A percentile compares a stretch with the other conserved stretches of the same genome.
phyloP scores from a whole-genome alignment of 30 jellyfish, hydroid and myxozoan species.

The Haliclystus octoradiatus region DNA sequence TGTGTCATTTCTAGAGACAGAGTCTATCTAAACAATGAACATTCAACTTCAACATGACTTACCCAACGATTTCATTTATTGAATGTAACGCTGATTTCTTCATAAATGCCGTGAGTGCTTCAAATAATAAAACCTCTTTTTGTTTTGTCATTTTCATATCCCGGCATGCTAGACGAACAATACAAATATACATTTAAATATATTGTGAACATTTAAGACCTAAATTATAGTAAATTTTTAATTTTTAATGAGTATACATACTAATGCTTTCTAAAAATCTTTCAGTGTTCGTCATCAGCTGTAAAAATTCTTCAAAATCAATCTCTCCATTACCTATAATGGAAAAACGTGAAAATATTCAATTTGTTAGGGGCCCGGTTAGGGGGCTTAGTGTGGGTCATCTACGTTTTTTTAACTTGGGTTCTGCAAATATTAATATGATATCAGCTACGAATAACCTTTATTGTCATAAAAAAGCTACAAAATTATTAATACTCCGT shows the following conservation, averaged over 20 bases:
- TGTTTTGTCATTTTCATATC: slow-evolving; percentile 16
- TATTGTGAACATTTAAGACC: background rate
- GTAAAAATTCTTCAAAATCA: slow-evolving; percentile 62
- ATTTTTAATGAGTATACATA: slow-evolving; percentile 7
- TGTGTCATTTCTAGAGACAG: background rate
- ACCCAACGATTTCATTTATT: slow-evolving; percentile 75
- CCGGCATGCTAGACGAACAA: too few species aligned
- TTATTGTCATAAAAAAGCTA: too few species aligned
- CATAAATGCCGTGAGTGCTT: slow-evolving; percentile 58
- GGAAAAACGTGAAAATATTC: too few species aligned
- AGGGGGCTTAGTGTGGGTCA: too few species aligned
- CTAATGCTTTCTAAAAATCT: slow-evolving; percentile 58
- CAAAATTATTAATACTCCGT: too few species aligned
- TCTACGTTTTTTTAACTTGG: too few species aligned
- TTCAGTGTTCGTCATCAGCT: slow-evolving; percentile 57
- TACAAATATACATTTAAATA: background rate
- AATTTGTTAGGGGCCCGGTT: too few species aligned
- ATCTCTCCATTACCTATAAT: slow-evolving; percentile 62
- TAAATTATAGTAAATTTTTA: background rate
- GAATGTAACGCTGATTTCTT: slow-evolving; percentile 65
- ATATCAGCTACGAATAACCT: too few species aligned
- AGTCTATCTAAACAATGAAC: background rate
- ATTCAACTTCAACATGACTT: background rate
- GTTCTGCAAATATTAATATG: too few species aligned
- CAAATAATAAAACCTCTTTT: slow-evolving; percentile 31